A percentile compares a stretch with the other conserved stretches of the same genome.
Conservation (phyloP, 2,888 invertebrate genomes). For the Campoplex capitator region DNA sequence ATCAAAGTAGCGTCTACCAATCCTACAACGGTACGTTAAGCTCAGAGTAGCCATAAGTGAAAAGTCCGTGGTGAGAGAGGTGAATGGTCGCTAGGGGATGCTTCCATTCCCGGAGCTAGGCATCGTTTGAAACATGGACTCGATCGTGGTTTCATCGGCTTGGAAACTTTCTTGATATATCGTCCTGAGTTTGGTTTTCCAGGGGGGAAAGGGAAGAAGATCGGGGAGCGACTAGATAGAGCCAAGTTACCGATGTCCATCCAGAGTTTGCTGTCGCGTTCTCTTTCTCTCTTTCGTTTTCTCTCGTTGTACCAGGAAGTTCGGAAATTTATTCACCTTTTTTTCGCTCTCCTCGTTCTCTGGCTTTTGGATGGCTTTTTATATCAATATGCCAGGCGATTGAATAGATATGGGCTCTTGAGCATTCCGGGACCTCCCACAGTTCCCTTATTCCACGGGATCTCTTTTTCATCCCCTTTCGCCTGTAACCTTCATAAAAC, state of each 20-base stretch:
- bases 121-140: constrained; percentile 62
- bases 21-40: constrained; percentile 28
- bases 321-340: constrained; percentile 80
- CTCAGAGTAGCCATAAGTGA: constrained; percentile 55
- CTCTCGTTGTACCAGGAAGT: constrained; percentile 73
- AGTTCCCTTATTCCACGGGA: constrained; percentile 69
- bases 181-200: constrained; percentile 49
- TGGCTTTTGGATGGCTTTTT: constrained; percentile 75
- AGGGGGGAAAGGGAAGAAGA: constrained; percentile 59
- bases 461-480: constrained; percentile 59
- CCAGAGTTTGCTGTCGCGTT: constrained; percentile 47
- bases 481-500: constrained; percentile 70
- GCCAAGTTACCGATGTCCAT: constrained; percentile 58
- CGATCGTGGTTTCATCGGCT: constrained; percentile 69
- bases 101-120: constrained; percentile 35
- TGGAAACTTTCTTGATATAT: constrained; percentile 77
- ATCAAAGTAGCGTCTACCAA: constrained; percentile 18
- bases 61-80: constrained; percentile 29
- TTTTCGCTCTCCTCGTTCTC: constrained; percentile 66
- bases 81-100: constrained; percentile 37
- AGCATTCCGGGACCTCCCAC: constrained; percentile 74
- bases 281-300: constrained; percentile 34
- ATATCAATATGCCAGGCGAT: constrained; percentile 77
- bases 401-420: constrained; percentile 72
- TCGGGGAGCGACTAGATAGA: constrained; percentile 49